Conservation (phyloP, 2,888 invertebrate genomes). For the Temnothorax unifasciatus region DNA sequence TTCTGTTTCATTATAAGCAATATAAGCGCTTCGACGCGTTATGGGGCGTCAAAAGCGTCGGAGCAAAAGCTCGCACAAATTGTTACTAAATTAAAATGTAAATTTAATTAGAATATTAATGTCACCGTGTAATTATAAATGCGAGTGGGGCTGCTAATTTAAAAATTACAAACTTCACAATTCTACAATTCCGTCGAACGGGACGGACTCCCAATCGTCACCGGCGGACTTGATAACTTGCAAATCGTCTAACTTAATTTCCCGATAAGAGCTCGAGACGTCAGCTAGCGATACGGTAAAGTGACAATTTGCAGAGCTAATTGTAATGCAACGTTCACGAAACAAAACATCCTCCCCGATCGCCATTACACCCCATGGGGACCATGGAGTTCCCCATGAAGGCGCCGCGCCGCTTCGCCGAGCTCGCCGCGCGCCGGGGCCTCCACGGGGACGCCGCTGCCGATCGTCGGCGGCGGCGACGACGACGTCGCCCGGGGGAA, state of each 20-base stretch:
- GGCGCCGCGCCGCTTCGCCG: not conserved
- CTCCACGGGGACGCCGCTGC: not conserved
- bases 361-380: conserved; percentile 47
- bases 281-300: not conserved
- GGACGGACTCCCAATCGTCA: not conserved
- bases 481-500: not conserved
- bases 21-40: not conserved
- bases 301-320: not conserved
- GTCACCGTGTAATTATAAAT: not conserved
- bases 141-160: not conserved
- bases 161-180: not conserved
- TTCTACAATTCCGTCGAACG: not conserved
- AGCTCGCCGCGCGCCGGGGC: not conserved
- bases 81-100: not conserved
- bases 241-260: not conserved
- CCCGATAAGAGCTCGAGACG: not conserved
- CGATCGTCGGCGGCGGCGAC: not conserved
- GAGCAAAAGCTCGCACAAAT: not conserved
- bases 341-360: conserved; percentile 47
- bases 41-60: not conserved
- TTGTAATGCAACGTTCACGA: not conserved
- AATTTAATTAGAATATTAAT: not conserved
- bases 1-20: not conserved
- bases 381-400: conserved; percentile 20
- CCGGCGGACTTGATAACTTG: not conserved